Evolutionary conservation across 2,888 invertebrate genomes (phyloP), one percentile per base, ranked within the genome.

Genomic region (Leptopterna dolabrata): DNA sequence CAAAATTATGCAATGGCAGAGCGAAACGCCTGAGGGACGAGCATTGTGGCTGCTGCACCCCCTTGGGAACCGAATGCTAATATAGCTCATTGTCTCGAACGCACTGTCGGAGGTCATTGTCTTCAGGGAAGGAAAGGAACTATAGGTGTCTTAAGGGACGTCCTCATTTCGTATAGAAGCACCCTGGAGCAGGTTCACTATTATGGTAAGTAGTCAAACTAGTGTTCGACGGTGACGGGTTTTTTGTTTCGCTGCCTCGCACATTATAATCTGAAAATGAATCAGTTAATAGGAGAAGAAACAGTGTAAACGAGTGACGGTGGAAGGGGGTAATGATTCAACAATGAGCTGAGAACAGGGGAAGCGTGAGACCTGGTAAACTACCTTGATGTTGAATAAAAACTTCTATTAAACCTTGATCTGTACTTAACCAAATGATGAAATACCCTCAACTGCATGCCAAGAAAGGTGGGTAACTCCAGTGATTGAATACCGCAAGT

Each of bases 21-120:
- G 9, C 63, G 63, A 63, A 63, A 63, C 63, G 63, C 73, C 41
- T 19, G 13, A 73, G 73, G 73, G 73, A 73, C 73, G 36, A 19
- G 19, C 30, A 36, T 73, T 73, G 36, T 73, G 3, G 11, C n/a
- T 3, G 24, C 71, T 30, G 27, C 13, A 27, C 27, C 71, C 71
- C 71, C 19, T 19, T 73, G 73, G 73, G 73, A 73, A 73, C 73
- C 73, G 73, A 73, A 73, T 73, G 73, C 73, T 73, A 73, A 73
- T 73, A 73, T 30, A 29, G n/a, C n/a, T 36, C 73, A 73, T 73
- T 73, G 73, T 73, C 73, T 36, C 41, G 36, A 30, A 11, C 27
- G 63, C 63, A 24, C 24, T 63, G 63, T 24, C 73, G 73, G 73
- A 16, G 7, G n/a, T 19, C 41, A 36, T 73, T 73, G 73, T 73